Conservation (phyloP, 2,888 invertebrate genomes). For the Stenolophus ochropezus region DNA sequence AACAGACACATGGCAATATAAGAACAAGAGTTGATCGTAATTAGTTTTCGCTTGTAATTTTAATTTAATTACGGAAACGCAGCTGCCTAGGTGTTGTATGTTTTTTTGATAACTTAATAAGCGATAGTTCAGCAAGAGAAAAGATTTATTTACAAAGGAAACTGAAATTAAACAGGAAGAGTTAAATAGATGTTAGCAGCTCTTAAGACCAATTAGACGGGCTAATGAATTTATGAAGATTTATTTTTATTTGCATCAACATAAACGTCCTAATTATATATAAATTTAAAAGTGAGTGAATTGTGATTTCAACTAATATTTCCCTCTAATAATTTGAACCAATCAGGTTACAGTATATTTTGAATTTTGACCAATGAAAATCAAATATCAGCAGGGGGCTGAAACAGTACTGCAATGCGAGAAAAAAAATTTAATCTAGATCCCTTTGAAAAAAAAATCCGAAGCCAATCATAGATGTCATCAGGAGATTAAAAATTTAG, state of each 20-base stretch:
- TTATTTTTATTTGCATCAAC: not conserved
- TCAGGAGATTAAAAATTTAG: too few relatives aligned
- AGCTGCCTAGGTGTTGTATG: conserved; percentile 31
- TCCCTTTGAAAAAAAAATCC: too few relatives aligned
- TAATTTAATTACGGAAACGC: conserved; percentile 52
- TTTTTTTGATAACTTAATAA: conserved; percentile 41
- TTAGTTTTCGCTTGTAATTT: conserved; percentile 44
- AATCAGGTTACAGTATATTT: too few relatives aligned
- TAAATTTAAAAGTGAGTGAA: too few relatives aligned
- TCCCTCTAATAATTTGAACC: too few relatives aligned
- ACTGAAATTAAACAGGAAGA: not conserved
- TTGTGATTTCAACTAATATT: too few relatives aligned
- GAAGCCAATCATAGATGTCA: too few relatives aligned
- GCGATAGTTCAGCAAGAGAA: not conserved
- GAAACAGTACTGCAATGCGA: too few relatives aligned
- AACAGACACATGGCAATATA: conserved; percentile 42
- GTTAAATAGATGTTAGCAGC: not conserved
- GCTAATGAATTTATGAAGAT: not conserved
- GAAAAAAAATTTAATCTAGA: too few relatives aligned
- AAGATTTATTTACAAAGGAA: conserved; percentile 22
- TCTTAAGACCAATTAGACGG: not conserved
- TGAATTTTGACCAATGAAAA: too few relatives aligned
- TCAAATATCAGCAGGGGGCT: too few relatives aligned
- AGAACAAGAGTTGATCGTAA: conserved; percentile 9
- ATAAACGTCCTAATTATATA: too few relatives aligned